A percentile compares a stretch with the other conserved stretches of the same genome.
Conservation (phyloP, 2,888 invertebrate species). For the Bombylius major region DNA sequence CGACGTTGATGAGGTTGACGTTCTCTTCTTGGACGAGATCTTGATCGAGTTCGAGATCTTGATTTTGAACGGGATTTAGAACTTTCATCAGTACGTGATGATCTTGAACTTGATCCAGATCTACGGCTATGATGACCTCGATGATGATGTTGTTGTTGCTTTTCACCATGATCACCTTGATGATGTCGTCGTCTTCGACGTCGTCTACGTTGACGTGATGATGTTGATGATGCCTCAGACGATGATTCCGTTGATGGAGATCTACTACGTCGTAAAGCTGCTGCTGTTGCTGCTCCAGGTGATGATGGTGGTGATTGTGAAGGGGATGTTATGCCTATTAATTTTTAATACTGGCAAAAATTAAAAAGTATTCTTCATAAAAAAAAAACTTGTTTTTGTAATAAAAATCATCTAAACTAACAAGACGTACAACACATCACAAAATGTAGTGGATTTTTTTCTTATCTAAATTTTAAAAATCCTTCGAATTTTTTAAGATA, state of each 20-base stretch:
- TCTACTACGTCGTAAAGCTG: not conserved
- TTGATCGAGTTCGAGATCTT: conserved; percentile 3
- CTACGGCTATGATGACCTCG: not conserved
- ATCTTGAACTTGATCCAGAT: conserved; percentile 2
- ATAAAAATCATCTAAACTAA: not conserved
- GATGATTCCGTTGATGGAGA: not conserved
- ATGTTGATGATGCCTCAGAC: conserved; percentile 3
- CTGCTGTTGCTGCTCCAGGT: not conserved
- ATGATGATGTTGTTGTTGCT: not conserved
- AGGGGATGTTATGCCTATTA: conserved; percentile 21
- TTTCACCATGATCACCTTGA: not conserved
- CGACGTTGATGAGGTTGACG: conserved; percentile 39
- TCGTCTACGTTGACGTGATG: not conserved
- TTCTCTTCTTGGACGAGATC: conserved; percentile 2
- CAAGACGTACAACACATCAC: not conserved
- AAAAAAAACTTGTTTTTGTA: conserved; percentile 4
- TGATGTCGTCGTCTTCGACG: conserved; percentile 2
- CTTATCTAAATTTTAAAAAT: too few species aligned
- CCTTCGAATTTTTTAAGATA: too few species aligned
- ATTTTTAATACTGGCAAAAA: conserved; percentile 21
- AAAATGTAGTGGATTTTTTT: not conserved
- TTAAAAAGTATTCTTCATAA: conserved; percentile 9
- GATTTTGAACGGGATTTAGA: conserved; percentile 9
- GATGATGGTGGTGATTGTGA: conserved; percentile 5
- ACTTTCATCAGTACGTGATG: conserved; percentile 1